Evolutionary conservation across 2,113 vertebrate genomes (phyloP).

Genomic region (Phaethon lepturus): DNA sequence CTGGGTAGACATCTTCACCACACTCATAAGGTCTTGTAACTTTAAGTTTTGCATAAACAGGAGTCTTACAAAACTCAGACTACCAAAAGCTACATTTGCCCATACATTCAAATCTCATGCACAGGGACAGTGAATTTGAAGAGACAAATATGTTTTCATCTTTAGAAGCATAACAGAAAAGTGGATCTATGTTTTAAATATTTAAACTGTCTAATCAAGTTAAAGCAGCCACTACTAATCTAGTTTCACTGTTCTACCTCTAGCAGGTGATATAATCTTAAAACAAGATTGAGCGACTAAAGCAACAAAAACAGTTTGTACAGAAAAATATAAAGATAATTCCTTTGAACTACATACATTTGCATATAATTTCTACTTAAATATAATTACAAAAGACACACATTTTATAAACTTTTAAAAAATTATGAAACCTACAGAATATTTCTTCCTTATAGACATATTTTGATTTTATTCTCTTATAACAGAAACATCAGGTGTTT

Average conservation of each 20-base stretch:
- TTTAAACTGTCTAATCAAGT: background rate
- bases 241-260: background rate
- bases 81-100: background rate
- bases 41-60: background rate
- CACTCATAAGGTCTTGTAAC: background rate
- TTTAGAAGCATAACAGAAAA: background rate
- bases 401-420: background rate
- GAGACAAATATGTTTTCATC: background rate
- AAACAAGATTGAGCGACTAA: background rate
- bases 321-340: background rate
- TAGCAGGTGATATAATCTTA: background rate
- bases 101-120: background rate
- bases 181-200: background rate
- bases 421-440: background rate
- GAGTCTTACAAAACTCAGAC: background rate
- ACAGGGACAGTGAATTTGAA: background rate
- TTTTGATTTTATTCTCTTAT: background rate
- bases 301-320: background rate
- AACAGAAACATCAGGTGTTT: background rate
- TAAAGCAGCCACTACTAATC: background rate
- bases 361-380: background rate
- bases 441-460: background rate
- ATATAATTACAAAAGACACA: background rate
- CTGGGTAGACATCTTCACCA: background rate
- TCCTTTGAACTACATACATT: background rate